A percentile compares a stretch with the other conserved stretches of the same genome.
Evolutionary conservation across 2,797 vertebrate genomes (phyloP).

Genomic region (Fringilla coelebs): DNA sequence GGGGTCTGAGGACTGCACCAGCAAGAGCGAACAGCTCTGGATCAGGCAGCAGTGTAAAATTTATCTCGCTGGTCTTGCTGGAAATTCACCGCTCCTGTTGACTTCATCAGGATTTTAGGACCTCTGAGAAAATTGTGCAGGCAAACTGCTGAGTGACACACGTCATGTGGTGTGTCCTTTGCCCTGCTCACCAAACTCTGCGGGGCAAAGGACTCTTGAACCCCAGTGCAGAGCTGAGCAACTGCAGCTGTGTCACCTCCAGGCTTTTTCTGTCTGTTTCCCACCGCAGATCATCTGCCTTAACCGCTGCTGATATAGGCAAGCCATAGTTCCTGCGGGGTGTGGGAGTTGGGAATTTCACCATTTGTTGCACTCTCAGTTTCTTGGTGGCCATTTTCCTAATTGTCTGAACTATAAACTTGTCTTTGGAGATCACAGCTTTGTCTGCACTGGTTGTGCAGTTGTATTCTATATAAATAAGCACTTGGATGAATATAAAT

Average conservation of each 20-base stretch:
- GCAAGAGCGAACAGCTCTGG: neutral
- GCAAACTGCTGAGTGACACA: accelerated
- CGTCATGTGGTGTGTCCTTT: neutral
- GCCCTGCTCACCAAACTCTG: neutral
- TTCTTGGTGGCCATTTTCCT: neutral
- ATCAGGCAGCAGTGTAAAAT: neutral
- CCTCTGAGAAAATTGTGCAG: neutral
- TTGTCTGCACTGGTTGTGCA: neutral
- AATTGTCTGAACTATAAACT: neutral
- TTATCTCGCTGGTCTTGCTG: neutral
- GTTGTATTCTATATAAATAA: neutral
- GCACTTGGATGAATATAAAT: neutral
- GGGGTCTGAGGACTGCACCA: neutral
- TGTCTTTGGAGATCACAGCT: neutral
- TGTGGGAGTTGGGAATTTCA: accelerated
- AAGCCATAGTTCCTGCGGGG: accelerated
- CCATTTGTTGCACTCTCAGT: neutral
- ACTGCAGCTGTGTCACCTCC: neutral
- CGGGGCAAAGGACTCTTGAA: neutral
- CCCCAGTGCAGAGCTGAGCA: neutral
- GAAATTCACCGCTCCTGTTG: neutral
- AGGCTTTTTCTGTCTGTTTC: neutral
- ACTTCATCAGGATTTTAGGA: neutral
- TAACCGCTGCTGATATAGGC: neutral
- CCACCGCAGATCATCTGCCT: neutral